Percentiles rank a stretch among this genome's conserved stretches.
phyloP scores from a whole-genome alignment of 2,113 vertebrate species.

The Bagarius yarrelli region DNA sequence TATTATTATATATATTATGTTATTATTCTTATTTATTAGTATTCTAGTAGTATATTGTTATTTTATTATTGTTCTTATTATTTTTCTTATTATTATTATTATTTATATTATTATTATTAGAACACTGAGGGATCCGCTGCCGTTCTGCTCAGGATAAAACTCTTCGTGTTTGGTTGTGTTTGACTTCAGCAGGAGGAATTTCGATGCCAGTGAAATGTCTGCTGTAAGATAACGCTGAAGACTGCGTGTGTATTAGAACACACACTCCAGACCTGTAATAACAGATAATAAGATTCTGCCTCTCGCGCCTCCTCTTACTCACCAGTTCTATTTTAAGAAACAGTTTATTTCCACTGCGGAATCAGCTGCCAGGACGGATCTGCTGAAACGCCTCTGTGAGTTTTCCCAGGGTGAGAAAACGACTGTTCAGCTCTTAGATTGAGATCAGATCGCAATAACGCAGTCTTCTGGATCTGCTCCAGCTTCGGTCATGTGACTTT shows the following conservation, averaged over 20 bases:
- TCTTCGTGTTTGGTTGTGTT: neutral
- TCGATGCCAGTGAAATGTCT: neutral
- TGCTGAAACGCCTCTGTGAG: slow-evolving; percentile 22
- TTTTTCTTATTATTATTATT: neutral
- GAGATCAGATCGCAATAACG: slow-evolving; percentile 11
- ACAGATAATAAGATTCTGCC: slow-evolving; percentile 52
- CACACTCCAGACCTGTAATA: neutral
- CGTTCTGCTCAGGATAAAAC: neutral
- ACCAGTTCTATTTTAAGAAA: slow-evolving; percentile 39
- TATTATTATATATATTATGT: no score
- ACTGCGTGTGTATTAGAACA: slow-evolving; percentile 3
- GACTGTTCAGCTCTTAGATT: slow-evolving; percentile 29
- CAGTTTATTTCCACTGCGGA: slow-evolving; percentile 27
- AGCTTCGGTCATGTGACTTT: slow-evolving; percentile 15
- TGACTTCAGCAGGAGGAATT: neutral
- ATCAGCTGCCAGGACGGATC: slow-evolving; percentile 34
- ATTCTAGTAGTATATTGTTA: no score
- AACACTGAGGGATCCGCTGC: neutral
- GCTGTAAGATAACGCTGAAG: neutral
- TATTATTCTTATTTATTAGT: no score
- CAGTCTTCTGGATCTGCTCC: slow-evolving; percentile 13
- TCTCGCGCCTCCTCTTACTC: slow-evolving; percentile 26
- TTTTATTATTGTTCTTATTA: no score
- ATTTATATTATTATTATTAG: no score
- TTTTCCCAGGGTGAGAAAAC: slow-evolving; percentile 1